Conservation (phyloP, 2,797 vertebrate genomes). For the Aplochiton taeniatus region DNA sequence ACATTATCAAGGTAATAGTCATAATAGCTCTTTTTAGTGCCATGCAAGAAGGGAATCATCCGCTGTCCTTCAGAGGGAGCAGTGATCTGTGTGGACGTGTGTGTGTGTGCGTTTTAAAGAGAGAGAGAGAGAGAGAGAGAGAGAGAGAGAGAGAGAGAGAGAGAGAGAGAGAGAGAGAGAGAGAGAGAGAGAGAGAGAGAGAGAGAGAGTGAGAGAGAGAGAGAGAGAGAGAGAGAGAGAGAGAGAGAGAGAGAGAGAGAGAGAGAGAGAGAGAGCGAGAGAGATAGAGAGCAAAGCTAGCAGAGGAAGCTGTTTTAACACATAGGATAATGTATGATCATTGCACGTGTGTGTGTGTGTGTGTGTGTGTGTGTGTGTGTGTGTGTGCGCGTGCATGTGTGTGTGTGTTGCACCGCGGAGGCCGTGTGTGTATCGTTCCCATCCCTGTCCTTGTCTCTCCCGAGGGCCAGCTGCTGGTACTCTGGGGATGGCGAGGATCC, state of each 20-base stretch:
- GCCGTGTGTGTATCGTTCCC: conserved; percentile 30
- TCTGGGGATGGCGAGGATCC: conserved; percentile 28
- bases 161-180: background rate
- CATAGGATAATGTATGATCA: background rate
- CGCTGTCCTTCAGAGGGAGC: conserved; percentile 22
- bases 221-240: conserved; percentile 14
- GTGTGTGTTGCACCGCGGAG: conserved; percentile 4
- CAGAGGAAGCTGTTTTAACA: conserved; percentile 20
- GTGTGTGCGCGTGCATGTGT: conserved; percentile 22
- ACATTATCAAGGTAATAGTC: conserved; percentile 21
- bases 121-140: background rate
- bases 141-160: conserved; percentile 21
- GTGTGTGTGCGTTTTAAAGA: background rate
- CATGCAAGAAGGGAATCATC: conserved; percentile 27
- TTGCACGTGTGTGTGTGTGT: background rate
- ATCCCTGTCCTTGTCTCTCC: conserved; percentile 45
- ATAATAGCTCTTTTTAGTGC: conserved; percentile 33
- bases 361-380: conserved; percentile 29
- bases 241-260: no score
- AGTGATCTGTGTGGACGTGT: conserved; percentile 32
- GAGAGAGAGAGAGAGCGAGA: no score
- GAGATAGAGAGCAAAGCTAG: conserved; percentile 48
- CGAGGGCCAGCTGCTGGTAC: conserved; percentile 19
- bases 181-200: background rate
- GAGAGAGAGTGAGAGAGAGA: conserved; percentile 20